phyloP scores from a whole-genome alignment of 2,888 invertebrate species.

The Cheiracanthium punctorium region DNA sequence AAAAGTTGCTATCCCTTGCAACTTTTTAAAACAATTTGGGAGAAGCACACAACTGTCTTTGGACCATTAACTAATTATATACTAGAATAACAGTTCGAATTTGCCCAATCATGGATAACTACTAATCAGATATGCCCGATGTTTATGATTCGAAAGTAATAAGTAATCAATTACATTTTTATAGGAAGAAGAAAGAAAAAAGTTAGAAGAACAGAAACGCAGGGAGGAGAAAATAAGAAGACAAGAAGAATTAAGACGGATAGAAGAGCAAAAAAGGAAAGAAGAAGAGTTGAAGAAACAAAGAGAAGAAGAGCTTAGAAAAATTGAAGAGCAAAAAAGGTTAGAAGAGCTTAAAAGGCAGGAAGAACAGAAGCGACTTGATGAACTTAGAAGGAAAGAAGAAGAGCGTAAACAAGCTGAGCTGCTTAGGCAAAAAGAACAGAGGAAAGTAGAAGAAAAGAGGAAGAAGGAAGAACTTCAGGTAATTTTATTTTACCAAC shows the following conservation, averaged over 20 bases:
- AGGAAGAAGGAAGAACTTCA: constrained; percentile 49
- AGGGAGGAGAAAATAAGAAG: constrained; percentile 66
- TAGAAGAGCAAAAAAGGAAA: constrained; percentile 70
- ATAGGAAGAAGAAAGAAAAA: constrained; percentile 66
- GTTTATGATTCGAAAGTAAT: too few species aligned
- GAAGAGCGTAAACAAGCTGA: constrained; percentile 69
- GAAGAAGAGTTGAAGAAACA: constrained; percentile 64
- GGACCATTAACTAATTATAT: too few species aligned
- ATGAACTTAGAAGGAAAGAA: constrained; percentile 61
- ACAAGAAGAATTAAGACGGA: constrained; percentile 70
- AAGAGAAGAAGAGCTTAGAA: constrained; percentile 66
- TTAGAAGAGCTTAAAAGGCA: constrained; percentile 66
- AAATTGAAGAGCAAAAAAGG: constrained; percentile 55
- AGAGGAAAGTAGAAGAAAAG: constrained; percentile 60
- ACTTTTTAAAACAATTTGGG: too few species aligned
- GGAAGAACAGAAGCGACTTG: constrained; percentile 31
- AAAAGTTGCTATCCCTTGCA: too few species aligned
- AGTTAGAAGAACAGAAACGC: constrained; percentile 71
- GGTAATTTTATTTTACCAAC: neutral
- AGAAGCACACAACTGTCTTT: too few species aligned
- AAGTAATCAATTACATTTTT: neutral
- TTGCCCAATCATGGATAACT: too few species aligned
- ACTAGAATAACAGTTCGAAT: too few species aligned
- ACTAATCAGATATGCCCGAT: too few species aligned
- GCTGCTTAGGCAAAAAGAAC: constrained; percentile 69